Evolutionary conservation across 2,888 invertebrate genomes (phyloP), one percentile per base, ranked within the genome.

Genomic region (Ochropleura leucogaster): DNA sequence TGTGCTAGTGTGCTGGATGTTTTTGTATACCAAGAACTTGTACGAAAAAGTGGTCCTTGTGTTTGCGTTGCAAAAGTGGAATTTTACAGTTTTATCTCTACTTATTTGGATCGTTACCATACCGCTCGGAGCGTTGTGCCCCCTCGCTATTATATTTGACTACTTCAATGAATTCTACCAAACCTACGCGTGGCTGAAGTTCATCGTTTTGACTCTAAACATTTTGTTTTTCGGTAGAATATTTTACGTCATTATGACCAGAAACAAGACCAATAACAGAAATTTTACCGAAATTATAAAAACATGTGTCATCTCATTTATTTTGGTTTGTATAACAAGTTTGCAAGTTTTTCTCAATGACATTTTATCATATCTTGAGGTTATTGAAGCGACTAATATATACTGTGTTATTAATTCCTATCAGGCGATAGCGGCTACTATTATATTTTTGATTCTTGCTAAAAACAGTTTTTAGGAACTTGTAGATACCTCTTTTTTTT

Each of bases 1-100:
- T 0, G 92, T 90, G 0, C 70, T 95, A 0, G 80, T 94, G 0
- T 88, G 89, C 14, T 93, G 94, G 90, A 95, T 94, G 94, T 93
- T 93, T 60, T 77, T 94, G 3, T 95, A 94, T 72, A 92, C 94
- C 0, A 94, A 94, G 76, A 93, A 92, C 64, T 82, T 95, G 9
- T 94, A 94, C 82, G 91, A 94, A 40, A 94, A 94, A 87, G 89
- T 94, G 12, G 91, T 95, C 0, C 59, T 91, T 4, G 95, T 94
- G 60, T 94, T 94, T 46, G 80, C 83, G 3, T 68, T 87, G 7
- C 82, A 86, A 46, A 89, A 89, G 59, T 79, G 77, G 18, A 91
- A 88, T 49, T 85, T 94, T 8, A 9, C 85, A 0, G 2, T 88
- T 0, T 65, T 90, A 0, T 90, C 91, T 0, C 30, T 88, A 3